These are phyloP conservation scores for Cynoglossus semilaevis DNA, from an alignment of 2,113 vertebrate genomes.

Conservation along the genomic window DNA sequence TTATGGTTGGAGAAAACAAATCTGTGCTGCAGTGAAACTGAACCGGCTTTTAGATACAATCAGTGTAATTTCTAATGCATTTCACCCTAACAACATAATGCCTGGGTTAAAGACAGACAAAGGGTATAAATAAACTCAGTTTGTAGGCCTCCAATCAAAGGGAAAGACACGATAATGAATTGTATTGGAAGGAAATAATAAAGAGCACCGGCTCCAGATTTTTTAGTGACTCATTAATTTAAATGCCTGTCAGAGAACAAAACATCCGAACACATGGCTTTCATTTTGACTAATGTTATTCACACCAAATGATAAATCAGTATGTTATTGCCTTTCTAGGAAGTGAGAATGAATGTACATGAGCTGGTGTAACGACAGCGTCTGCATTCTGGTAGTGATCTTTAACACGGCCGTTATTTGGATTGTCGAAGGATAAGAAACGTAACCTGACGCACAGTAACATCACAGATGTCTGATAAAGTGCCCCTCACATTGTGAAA, in stretches of 20 bases:
- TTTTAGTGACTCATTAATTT: conserved; percentile 14
- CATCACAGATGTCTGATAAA: conserved; percentile 1
- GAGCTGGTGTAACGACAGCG: conserved; percentile 75
- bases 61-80: conserved; percentile 22
- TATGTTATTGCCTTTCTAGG: conserved; percentile 85
- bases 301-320: conserved; percentile 84
- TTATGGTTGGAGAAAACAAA: conserved; percentile 20
- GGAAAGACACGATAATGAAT: not conserved
- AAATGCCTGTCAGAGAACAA: conserved; percentile 29
- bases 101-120: conserved; percentile 21
- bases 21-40: conserved; percentile 46
- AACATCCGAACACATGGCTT: conserved; percentile 8
- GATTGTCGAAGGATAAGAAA: conserved; percentile 8
- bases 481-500: conserved; percentile 9
- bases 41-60: conserved; percentile 33
- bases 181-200: conserved; percentile 5
- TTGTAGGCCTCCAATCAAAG: conserved; percentile 5
- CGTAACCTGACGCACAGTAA: too few species aligned
- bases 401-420: conserved; percentile 16
- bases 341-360: conserved; percentile 91
- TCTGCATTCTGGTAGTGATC: conserved; percentile 14
- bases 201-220: conserved; percentile 12
- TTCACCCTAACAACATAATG: conserved; percentile 19
- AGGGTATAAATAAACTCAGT: conserved; percentile 1
- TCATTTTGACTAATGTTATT: conserved; percentile 72